Conservation (phyloP, 2,888 invertebrate species). For the Platycheirus rosarum region DNA sequence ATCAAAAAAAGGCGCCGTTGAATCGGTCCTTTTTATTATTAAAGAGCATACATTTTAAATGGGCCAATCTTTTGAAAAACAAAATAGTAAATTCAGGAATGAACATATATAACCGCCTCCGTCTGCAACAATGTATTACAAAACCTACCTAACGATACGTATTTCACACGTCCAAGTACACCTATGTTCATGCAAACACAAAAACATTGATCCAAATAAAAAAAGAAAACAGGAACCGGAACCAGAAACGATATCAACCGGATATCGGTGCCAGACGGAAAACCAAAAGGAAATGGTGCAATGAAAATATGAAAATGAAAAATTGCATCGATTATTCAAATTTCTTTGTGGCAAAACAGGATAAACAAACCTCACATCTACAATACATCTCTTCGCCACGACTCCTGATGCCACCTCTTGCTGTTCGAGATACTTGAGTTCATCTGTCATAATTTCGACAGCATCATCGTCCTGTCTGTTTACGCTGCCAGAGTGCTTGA, state of each 20-base stretch:
- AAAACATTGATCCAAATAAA: neutral
- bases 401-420: neutral
- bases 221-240: slow-evolving; percentile 16
- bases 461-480: slow-evolving; percentile 56
- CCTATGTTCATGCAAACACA: slow-evolving; percentile 18
- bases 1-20: too few relatives aligned
- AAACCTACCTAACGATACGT: neutral
- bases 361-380: neutral
- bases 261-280: neutral
- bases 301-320: slow-evolving; percentile 38
- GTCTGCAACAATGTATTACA: neutral
- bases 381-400: neutral
- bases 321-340: slow-evolving; percentile 60
- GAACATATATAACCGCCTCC: too few relatives aligned
- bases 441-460: slow-evolving; percentile 63
- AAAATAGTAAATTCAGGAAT: too few relatives aligned
- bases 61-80: neutral
- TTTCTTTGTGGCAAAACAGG: neutral
- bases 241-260: neutral
- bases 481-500: slow-evolving; percentile 17
- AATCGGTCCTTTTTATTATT: too few relatives aligned
- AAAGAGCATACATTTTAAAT: neutral
- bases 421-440: slow-evolving; percentile 36
- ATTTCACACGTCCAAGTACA: neutral
- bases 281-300: slow-evolving; percentile 11